Evolutionary conservation across 2,888 invertebrate genomes (phyloP), one percentile per base, ranked within the genome.

Genomic region (Diaphora mendica): DNA sequence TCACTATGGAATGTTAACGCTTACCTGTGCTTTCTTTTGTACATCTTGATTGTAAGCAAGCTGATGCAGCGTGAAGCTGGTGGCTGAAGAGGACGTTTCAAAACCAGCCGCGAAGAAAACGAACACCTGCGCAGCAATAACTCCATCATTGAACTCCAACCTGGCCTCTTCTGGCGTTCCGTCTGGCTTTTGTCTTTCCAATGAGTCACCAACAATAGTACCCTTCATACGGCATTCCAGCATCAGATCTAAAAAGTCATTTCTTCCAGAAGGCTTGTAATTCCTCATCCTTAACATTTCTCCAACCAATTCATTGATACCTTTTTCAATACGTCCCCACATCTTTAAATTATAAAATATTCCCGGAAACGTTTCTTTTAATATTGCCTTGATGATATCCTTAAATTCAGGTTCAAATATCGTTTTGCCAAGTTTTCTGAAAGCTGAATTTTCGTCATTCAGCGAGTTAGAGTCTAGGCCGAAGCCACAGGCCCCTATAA

Each of bases 21-120:
- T 42, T 66, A 75, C 75, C 44, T 90, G 89, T 8, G 87, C 82
- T 68, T 85, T 88, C 55, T 82, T 81, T 72, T 94, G 94, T 11
- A 90, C 79, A 0, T 91, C 88, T 1, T 89, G 91, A 71, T 94
- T 82, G 15, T 86, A 87, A 3, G 94, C 93, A 3, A 95, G 83
- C 74, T 90, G 85, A 74, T 92, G 91, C 8, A 91, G 79, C 0
- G 89, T 86, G 65, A 83, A 91, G 74, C 91, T 91, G 11, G 92
- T 87, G 0, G 91, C 86, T 1, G 91, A 89, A 3, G 94, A 91
- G 0, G 93, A 91, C 0, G 94, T 93, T 80, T 93, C 93, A 68
- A 91, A 93, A 5, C 94, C 94, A 8, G 93, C 94, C 8, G 82
- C 86, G 65, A 91, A 91, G 74, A 91, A 91, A 20, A 91, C 74